A percentile compares a stretch with the other conserved stretches of the same genome.
Conservation (phyloP, 2,888 invertebrate species). For the Acanthacorydalis orientalis region DNA sequence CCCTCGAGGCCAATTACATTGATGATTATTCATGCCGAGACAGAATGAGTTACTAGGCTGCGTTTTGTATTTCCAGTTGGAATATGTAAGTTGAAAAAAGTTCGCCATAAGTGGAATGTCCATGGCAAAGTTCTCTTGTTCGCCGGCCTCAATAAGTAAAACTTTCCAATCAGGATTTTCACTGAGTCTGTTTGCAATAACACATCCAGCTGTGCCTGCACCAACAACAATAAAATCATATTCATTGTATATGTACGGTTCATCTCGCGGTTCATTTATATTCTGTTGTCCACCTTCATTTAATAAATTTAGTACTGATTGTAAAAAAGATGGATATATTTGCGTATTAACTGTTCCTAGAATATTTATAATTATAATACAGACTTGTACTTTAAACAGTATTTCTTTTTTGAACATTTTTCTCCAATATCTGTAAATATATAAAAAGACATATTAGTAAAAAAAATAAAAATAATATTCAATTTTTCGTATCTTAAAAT, state of each 20-base stretch:
- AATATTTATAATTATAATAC: too few relatives aligned
- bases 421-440: too few relatives aligned
- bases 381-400: too few relatives aligned
- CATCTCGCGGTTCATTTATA: constrained; percentile 35
- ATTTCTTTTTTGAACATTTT: too few relatives aligned
- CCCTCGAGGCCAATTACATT: constrained; percentile 32
- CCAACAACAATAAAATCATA: constrained; percentile 25
- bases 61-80: constrained; percentile 40
- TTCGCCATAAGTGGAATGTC: constrained; percentile 47
- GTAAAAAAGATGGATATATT: constrained; percentile 13
- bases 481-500: too few relatives aligned
- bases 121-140: constrained; percentile 42
- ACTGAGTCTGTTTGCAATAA: constrained; percentile 29
- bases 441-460: too few relatives aligned
- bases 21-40: constrained; percentile 17
- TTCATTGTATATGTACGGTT: constrained; percentile 22
- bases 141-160: constrained; percentile 34
- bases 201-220: constrained; percentile 33
- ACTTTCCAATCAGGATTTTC: constrained; percentile 29
- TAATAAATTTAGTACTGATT: constrained; percentile 35
- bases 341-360: not conserved
- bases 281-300: constrained; percentile 34
- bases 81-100: constrained; percentile 40
- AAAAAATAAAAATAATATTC: too few relatives aligned
- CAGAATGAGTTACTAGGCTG: constrained; percentile 26